Conservation (phyloP, 2,888 invertebrate genomes). For the Pollenia amentaria region DNA sequence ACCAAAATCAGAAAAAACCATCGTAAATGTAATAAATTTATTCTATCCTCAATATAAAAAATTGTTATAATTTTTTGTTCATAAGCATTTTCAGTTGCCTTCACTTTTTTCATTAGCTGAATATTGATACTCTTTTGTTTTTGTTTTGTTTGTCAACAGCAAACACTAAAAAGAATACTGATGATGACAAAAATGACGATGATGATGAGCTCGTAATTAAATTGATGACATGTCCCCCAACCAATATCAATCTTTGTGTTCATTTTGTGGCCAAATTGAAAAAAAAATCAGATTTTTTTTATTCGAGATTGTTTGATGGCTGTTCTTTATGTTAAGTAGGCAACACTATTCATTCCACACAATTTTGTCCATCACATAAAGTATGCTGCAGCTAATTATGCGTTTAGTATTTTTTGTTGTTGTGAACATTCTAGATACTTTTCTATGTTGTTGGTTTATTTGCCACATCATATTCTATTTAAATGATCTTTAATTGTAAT, state of each 20-base stretch:
- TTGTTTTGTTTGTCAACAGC: constrained; percentile 29
- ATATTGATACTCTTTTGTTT: constrained; percentile 50
- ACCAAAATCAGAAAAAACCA: constrained; percentile 13
- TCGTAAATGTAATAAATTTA: constrained; percentile 54
- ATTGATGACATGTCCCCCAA: constrained; percentile 71
- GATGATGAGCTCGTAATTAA: constrained; percentile 72
- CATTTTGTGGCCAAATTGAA: constrained; percentile 45
- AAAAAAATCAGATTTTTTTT: constrained; percentile 19
- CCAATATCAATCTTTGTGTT: constrained; percentile 33
- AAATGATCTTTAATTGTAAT: constrained; percentile 67
- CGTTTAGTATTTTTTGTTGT: constrained; percentile 63
- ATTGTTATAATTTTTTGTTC: background rate
- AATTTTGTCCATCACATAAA: constrained; percentile 49
- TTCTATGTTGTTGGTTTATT: constrained; percentile 58
- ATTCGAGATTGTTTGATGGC: background rate
- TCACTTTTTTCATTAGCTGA: constrained; percentile 64
- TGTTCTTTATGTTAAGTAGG: constrained; percentile 40
- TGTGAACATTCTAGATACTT: constrained; percentile 10
- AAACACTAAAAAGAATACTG: constrained; percentile 19
- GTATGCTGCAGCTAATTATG: constrained; percentile 75
- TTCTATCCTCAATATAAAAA: constrained; percentile 28
- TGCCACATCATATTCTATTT: constrained; percentile 73
- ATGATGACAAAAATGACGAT: constrained; percentile 25
- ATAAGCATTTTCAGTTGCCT: constrained; percentile 41
- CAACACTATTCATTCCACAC: constrained; percentile 5